Percentiles rank a stretch among this genome's conserved stretches.
Conservation (phyloP, 2,797 vertebrate genomes). For the Orientallactaga sibirica region DNA sequence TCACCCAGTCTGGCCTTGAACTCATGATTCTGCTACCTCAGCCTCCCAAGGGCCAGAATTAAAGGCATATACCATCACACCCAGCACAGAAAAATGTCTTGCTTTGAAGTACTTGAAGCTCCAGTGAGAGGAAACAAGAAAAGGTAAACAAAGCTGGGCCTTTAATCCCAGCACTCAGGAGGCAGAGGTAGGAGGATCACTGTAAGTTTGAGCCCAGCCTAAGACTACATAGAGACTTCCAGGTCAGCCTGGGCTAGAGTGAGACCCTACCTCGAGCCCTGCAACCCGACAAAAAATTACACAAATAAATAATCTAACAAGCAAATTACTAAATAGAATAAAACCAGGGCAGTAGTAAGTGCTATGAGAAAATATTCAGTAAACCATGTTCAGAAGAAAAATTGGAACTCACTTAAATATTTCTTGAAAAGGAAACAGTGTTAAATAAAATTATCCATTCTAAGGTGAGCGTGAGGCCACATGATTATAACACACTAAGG, state of each 20-base stretch:
- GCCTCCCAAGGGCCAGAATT: neutral
- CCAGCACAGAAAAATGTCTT: neutral
- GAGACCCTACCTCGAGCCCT: no score
- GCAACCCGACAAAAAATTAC: neutral
- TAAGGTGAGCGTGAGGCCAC: neutral
- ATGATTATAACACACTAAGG: neutral
- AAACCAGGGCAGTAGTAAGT: slow-evolving; percentile 12
- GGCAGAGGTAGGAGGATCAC: no score
- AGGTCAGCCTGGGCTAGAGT: no score
- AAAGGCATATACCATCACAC: neutral
- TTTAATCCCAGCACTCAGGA: no score
- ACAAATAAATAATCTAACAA: neutral
- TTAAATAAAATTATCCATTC: slow-evolving; percentile 30
- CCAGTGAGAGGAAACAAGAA: neutral
- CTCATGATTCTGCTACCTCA: no score
- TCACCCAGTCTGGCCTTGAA: no score
- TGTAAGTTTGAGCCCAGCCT: no score
- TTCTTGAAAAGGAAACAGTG: neutral
- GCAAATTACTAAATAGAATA: neutral
- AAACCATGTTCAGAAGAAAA: neutral
- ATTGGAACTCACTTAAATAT: neutral
- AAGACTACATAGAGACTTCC: no score
- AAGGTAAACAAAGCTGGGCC: neutral
- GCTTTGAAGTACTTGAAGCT: slow-evolving; percentile 14
- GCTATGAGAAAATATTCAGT: neutral